phyloP scores from a whole-genome alignment of 2,797 vertebrate genomes.

The Phataginus tricuspis region DNA sequence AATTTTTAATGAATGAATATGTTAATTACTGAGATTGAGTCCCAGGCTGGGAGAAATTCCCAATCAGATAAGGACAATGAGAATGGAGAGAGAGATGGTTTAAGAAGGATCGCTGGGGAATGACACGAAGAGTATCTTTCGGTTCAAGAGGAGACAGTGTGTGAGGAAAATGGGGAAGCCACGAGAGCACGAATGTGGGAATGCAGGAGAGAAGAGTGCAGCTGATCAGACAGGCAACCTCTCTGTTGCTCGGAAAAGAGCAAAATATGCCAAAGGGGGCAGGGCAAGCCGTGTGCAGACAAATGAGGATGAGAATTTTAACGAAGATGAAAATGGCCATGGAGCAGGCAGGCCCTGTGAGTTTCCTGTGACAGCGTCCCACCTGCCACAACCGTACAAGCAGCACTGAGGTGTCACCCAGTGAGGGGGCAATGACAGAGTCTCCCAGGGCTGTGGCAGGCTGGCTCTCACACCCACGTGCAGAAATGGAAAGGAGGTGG shows the following conservation, averaged over 20 bases:
- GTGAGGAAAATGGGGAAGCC: not conserved
- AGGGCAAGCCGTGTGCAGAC: not conserved
- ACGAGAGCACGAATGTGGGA: not conserved
- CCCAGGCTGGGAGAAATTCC: not conserved
- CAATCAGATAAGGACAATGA: not conserved
- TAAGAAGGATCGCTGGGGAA: not conserved
- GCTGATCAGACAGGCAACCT: not conserved
- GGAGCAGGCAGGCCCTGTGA: not conserved
- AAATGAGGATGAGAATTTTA: not conserved
- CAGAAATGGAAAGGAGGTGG: not conserved
- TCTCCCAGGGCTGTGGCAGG: not conserved
- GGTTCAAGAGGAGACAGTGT: not conserved
- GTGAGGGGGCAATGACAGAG: not conserved
- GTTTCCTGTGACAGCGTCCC: no score
- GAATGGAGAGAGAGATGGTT: not conserved
- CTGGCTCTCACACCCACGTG: not conserved
- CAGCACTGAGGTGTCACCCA: not conserved
- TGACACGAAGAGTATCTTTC: not conserved
- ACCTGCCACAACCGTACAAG: no score
- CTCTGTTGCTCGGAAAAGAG: not conserved
- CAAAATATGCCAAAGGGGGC: not conserved
- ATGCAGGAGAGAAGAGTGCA: not conserved
- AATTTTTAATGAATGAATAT: constrained; percentile 36
- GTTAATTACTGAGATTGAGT: constrained; percentile 20
- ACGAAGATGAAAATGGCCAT: not conserved